Percentiles rank a stretch among this genome's conserved stretches.
These are phyloP conservation scores for Chalcis sispes DNA, from an alignment of 2,888 invertebrate species.

Conservation along the genomic window DNA sequence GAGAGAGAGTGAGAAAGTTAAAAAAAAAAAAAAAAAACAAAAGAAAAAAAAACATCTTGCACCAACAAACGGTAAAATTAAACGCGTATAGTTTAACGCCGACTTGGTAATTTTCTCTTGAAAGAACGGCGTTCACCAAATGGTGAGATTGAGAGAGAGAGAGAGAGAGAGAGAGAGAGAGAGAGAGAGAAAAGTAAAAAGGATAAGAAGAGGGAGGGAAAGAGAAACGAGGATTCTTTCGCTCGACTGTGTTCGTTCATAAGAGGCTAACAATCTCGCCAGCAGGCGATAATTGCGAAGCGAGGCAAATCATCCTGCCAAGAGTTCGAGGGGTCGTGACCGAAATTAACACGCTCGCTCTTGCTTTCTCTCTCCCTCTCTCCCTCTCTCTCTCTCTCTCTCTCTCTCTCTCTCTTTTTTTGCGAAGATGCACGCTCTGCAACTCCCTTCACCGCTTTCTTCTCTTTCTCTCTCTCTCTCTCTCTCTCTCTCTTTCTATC, in stretches of 20 bases:
- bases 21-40: not conserved
- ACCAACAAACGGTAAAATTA: slow-evolving; percentile 56
- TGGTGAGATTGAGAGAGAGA: slow-evolving; percentile 1
- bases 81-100: slow-evolving; percentile 55
- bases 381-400: slow-evolving; percentile 23
- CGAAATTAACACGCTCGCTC: slow-evolving; percentile 60
- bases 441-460: not conserved
- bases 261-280: slow-evolving; percentile 58
- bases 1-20: not conserved
- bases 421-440: slow-evolving; percentile 14
- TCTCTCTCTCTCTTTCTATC: not conserved
- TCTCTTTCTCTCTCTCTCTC: not conserved
- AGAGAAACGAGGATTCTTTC: not conserved
- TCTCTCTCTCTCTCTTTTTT: slow-evolving; percentile 10
- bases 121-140: slow-evolving; percentile 47
- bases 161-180: not conserved
- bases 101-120: slow-evolving; percentile 57
- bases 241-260: slow-evolving; percentile 45
- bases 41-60: slow-evolving; percentile 16
- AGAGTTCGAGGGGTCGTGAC: slow-evolving; percentile 59
- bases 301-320: slow-evolving; percentile 57
- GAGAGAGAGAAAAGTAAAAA: too few relatives aligned
- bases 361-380: slow-evolving; percentile 50
- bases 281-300: slow-evolving; percentile 57
- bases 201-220: not conserved